Evolutionary conservation across 2,888 invertebrate species (phyloP), one percentile per base, ranked within the genome.

Genomic region (Agrochola circellaris): DNA sequence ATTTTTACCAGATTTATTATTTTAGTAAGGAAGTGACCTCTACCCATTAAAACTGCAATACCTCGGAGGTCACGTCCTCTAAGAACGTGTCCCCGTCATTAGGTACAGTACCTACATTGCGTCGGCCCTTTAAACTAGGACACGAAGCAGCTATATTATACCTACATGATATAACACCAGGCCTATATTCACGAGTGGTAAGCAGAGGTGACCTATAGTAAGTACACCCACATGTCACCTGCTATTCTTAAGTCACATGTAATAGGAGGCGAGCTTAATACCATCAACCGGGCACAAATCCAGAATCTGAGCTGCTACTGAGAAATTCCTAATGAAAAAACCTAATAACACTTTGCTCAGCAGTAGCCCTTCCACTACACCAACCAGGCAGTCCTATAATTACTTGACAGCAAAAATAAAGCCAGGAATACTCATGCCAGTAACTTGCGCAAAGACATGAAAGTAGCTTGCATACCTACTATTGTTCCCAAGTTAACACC

Each of bases 41-140:
- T 26, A 13, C 34, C 61, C 30, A 38, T 79, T 62, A 70, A 26
- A 77, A 77, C 54, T 79, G 61, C 54, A 79, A 45, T 72, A 71
- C 26, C 20, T 23, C 34, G 26, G 51, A 34, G 15, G 51, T 79
- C 79, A 79, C 77, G 79, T 77, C 15, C 61, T 6, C 45, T n/a
- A 30, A 23, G 79, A 56, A 72, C 73, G 80, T 72, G 54, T 23
- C 54, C 38, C 42, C 56, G n/a, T 78, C 80, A 48, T 78, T 79
- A 79, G 45, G n/a, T 70, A 79, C 71, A 70, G 34, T 72, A 72
- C 34, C 34, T 34, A 34, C 77, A 71, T 54, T 54, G 26, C 34
- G 61, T 34, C 34, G 61, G 54, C 45, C 61, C 62, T 77, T 79
- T 48, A 71, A 77, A 77, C 54, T 62, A 20, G 61, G 45, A 48